These are phyloP conservation scores for Clinocottus analis DNA, from an alignment of 2,113 vertebrate genomes.

Conservation along the genomic window DNA sequence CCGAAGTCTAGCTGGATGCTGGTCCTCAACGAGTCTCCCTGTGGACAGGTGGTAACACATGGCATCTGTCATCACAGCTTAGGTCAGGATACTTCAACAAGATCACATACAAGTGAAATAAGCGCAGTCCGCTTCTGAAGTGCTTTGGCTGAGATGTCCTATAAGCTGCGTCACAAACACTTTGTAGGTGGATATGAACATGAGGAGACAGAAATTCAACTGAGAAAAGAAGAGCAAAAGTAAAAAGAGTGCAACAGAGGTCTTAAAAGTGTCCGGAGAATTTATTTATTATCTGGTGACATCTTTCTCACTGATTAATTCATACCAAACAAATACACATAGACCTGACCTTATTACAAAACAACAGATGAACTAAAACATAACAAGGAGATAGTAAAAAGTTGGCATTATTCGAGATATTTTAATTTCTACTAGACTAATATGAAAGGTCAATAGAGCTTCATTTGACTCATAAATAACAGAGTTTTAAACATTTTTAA, in stretches of 20 bases:
- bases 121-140: constrained; percentile 52
- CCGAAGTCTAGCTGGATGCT: constrained; percentile 96
- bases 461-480: background rate
- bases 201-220: constrained; percentile 57
- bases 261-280: background rate
- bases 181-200: constrained; percentile 46
- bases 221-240: constrained; percentile 43
- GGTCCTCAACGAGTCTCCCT: constrained; percentile 92
- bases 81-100: constrained; percentile 55
- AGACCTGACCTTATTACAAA: constrained; percentile 13
- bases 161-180: constrained; percentile 59
- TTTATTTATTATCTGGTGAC: constrained; percentile 17
- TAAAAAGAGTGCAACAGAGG: constrained; percentile 19
- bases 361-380: background rate
- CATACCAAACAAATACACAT: constrained; percentile 6
- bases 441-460: background rate
- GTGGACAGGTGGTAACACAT: constrained; percentile 52
- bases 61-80: constrained; percentile 71
- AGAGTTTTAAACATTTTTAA: background rate
- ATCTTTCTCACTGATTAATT: constrained; percentile 8
- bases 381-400: no score
- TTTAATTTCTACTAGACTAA: background rate
- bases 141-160: constrained; percentile 49
- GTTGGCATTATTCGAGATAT: constrained; percentile 8
- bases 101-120: constrained; percentile 41